Conservation (phyloP, 2,888 invertebrate genomes). For the Germaria angustata region DNA sequence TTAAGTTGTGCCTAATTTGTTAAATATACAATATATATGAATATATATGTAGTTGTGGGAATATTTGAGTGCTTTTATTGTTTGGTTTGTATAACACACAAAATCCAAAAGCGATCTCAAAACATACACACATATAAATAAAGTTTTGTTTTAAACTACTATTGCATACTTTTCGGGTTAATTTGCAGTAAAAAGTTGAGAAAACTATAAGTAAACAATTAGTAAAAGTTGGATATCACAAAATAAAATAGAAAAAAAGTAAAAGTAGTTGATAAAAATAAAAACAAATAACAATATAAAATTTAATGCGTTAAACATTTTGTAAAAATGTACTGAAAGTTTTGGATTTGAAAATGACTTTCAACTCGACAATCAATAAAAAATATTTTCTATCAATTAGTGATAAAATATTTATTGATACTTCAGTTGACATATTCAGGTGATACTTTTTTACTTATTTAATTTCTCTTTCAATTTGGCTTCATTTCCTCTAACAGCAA, state of each 20-base stretch:
- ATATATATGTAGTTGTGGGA: background rate
- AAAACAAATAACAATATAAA: background rate
- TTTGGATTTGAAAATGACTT: background rate
- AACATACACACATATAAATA: background rate
- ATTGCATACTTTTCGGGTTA: constrained; percentile 34
- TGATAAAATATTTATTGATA: background rate
- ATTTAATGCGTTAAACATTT: too few relatives aligned
- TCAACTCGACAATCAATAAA: background rate
- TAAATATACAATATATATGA: background rate
- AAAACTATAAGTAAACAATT: background rate
- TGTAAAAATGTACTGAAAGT: too few relatives aligned
- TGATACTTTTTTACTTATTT: background rate
- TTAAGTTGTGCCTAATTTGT: too few relatives aligned
- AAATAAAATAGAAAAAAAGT: background rate
- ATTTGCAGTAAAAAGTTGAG: constrained; percentile 8
- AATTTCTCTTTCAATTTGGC: background rate
- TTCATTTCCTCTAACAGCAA: background rate
- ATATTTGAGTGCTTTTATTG: background rate
- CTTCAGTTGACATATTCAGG: too few relatives aligned
- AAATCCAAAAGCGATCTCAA: constrained; percentile 6
- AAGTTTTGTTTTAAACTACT: constrained; percentile 9
- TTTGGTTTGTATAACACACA: background rate
- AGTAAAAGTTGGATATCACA: constrained; percentile 15
- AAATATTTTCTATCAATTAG: background rate
- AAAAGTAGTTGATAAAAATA: too few relatives aligned